Base-by-base conservation (phyloP, 2,888 invertebrate genomes). In the Tridacna crocea region DNA sequence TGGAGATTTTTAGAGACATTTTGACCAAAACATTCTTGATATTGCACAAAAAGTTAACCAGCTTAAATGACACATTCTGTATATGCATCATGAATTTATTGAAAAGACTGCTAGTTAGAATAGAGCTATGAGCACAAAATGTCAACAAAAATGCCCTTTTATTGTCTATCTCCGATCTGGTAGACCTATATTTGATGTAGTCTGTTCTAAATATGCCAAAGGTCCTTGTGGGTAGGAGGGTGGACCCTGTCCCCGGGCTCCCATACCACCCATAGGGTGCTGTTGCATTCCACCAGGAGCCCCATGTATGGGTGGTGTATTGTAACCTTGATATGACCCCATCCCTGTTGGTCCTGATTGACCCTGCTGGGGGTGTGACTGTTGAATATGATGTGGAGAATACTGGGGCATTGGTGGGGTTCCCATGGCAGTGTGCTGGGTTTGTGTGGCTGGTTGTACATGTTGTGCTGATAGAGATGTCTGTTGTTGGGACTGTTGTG, bases 111-210 rank as follows among this genome's bases (percentile, higher is more conserved):
- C 36, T 8, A 36, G 36, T 36, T 36, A 4, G 36, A 36, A 36
- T 4, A 36, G 8, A 36, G 36, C 36, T 8, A 4, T 36, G 36
- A 36, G 8, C 36, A 36, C 36, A 36, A 2, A 36, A 36, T 8
- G 8, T 36, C 2, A 36, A 36, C 2, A 36, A 36, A 36, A 4
- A 8, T 36, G 36, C 36, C 36, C 36, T 36, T 36, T 55, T 19
- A 6, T 6, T 55, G 19, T 55, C 81, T 60, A 91, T 74, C 91
- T 80, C 73, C 97, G 96, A 94, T 97, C 97, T 75, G 97, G 96
- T 96, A 97, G 96, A 80, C 98, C 98, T 96, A 98, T 98, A 95
- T 97, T 98, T 95, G 97, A 97, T 92, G 98, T 97, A 87, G 97
- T 97, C 95, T 98, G 97, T 95, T 98, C 98, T 84, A 98, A 95